These are phyloP conservation scores for Pelusios castaneus DNA, from an alignment of 2,113 vertebrate species.

Conservation along the genomic window DNA sequence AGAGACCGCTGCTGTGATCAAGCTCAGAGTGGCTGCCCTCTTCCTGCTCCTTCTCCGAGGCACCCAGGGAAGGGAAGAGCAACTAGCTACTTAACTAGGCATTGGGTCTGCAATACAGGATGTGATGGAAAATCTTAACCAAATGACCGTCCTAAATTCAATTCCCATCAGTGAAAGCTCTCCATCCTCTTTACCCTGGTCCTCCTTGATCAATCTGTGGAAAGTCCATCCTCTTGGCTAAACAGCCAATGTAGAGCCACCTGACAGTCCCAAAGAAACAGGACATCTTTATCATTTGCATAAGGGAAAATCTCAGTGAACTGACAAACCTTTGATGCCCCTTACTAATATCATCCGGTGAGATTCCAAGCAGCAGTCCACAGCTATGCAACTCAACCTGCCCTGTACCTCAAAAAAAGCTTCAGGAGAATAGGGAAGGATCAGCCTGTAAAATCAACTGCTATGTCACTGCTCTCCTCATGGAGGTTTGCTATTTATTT, in stretches of 20 bases:
- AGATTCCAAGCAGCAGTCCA: background rate
- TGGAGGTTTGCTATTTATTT: background rate
- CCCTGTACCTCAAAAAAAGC: background rate
- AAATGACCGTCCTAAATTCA: background rate
- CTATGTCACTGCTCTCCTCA: background rate
- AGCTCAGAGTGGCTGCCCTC: slow-evolving; percentile 32
- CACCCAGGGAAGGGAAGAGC: rapidly evolving
- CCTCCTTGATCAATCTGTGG: background rate
- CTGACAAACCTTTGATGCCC: background rate
- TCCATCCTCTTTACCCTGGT: background rate
- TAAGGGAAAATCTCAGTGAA: background rate
- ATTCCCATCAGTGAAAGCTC: background rate
- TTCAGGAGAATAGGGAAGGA: background rate
- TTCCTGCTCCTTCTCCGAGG: slow-evolving; percentile 22
- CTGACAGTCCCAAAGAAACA: background rate
- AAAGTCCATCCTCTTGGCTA: background rate
- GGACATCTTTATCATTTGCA: rapidly evolving
- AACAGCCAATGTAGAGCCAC: background rate
- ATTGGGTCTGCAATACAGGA: rapidly evolving
- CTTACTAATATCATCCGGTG: rapidly evolving
- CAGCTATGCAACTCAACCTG: background rate
- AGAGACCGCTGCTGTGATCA: slow-evolving; percentile 63
- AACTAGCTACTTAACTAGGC: background rate
- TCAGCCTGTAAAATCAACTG: background rate
- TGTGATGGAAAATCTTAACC: rapidly evolving